phyloP scores from a whole-genome alignment of 2,888 invertebrate species.

The Brachyptera risi region DNA sequence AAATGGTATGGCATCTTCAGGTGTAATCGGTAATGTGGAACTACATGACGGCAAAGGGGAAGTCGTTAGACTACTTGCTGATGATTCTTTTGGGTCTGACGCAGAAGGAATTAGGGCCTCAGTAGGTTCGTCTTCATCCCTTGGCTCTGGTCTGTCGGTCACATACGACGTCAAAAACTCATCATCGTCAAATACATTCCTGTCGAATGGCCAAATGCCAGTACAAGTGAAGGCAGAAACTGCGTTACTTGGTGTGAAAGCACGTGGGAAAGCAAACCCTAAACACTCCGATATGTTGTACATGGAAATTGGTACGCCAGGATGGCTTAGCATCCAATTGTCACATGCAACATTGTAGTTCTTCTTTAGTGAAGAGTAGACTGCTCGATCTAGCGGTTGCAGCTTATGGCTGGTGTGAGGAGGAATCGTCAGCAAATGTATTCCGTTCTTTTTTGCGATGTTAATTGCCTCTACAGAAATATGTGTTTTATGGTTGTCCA shows the following conservation, averaged over 20 bases:
- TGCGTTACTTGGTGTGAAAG: slow-evolving; percentile 32
- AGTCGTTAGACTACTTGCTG: no score
- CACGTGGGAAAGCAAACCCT: slow-evolving; percentile 28
- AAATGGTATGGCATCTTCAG: no score
- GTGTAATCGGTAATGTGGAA: no score
- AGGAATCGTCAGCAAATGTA: no score
- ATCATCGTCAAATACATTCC: slow-evolving; percentile 1
- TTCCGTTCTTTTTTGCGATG: no score
- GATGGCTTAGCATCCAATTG: slow-evolving; percentile 34
- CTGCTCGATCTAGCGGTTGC: slow-evolving; percentile 15
- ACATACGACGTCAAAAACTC: slow-evolving; percentile 1
- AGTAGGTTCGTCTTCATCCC: no score
- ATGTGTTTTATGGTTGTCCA: slow-evolving; percentile 36
- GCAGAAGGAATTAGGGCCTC: no score
- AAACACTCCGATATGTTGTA: slow-evolving; percentile 32
- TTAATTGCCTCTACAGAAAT: slow-evolving; percentile 35
- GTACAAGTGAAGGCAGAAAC: slow-evolving; percentile 14
- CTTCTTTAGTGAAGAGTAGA: slow-evolving; percentile 14
- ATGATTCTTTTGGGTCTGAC: no score
- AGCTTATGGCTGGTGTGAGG: slow-evolving; percentile 37
- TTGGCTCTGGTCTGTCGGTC: not conserved
- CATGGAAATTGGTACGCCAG: slow-evolving; percentile 36
- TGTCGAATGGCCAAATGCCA: slow-evolving; percentile 18
- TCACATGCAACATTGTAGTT: slow-evolving; percentile 25
- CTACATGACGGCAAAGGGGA: no score